Evolutionary conservation across 1,140 invertebrate genomes (phyloP).

Genomic region (Brachionus sp.): DNA sequence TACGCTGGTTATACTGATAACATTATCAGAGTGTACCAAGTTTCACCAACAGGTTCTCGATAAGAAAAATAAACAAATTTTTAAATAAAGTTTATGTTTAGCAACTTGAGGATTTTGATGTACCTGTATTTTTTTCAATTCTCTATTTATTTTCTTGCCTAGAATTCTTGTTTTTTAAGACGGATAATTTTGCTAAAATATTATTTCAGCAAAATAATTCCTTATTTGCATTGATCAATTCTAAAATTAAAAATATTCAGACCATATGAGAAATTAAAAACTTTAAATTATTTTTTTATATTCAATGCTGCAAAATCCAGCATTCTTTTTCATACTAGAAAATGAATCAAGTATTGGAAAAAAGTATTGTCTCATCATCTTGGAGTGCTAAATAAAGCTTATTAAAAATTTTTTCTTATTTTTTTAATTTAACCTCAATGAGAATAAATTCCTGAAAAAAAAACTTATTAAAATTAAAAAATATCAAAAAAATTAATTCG

Average conservation of each 20-base stretch:
- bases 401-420: background rate
- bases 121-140: background rate
- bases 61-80: conserved; percentile 25
- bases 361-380: background rate
- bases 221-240: background rate
- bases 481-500: background rate
- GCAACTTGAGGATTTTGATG: background rate
- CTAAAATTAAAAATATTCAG: background rate
- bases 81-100: conserved; percentile 9
- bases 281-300: background rate
- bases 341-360: background rate
- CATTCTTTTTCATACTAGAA: background rate
- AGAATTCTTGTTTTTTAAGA: background rate
- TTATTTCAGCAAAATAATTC: background rate
- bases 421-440: no score
- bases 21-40: conserved; percentile 79
- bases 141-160: background rate
- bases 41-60: conserved; percentile 1
- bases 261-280: background rate
- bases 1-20: conserved; percentile 99
- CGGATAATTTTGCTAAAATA: background rate
- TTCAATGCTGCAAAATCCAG: background rate
- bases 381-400: background rate
- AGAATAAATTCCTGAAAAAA: no score
- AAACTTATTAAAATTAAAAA: no score